Evolutionary conservation across 2,113 vertebrate genomes (phyloP).

Genomic region (Panthera leo): DNA sequence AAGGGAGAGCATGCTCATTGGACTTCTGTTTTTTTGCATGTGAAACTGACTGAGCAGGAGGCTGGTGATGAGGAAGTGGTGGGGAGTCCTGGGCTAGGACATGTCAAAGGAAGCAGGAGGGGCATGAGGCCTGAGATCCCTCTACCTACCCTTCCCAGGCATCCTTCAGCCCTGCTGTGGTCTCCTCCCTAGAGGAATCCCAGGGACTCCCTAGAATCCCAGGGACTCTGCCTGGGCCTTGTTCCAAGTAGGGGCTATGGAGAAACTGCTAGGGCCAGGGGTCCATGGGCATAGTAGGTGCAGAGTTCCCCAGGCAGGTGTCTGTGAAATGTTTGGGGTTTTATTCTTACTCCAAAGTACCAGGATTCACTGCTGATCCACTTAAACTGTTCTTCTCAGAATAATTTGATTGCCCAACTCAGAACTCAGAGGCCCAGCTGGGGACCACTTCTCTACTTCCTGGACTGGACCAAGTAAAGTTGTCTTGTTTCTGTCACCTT

Average conservation of each 20-base stretch:
- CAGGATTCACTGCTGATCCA: neutral
- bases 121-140: neutral
- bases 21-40: neutral
- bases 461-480: neutral
- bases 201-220: neutral
- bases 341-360: neutral
- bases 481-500: neutral
- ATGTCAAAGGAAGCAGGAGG: constrained; percentile 24
- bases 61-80: neutral
- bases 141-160: neutral
- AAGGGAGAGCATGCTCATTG: neutral
- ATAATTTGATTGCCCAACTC: neutral
- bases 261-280: neutral
- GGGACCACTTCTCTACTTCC: too few relatives aligned
- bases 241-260: neutral
- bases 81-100: neutral
- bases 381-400: neutral
- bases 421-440: neutral
- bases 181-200: neutral
- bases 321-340: neutral
- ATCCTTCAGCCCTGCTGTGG: neutral
- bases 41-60: neutral
- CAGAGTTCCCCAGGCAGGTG: neutral
- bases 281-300: neutral
- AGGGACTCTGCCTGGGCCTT: neutral